phyloP scores from a whole-genome alignment of 2,888 invertebrate species.

The Meandrusa payeni region DNA sequence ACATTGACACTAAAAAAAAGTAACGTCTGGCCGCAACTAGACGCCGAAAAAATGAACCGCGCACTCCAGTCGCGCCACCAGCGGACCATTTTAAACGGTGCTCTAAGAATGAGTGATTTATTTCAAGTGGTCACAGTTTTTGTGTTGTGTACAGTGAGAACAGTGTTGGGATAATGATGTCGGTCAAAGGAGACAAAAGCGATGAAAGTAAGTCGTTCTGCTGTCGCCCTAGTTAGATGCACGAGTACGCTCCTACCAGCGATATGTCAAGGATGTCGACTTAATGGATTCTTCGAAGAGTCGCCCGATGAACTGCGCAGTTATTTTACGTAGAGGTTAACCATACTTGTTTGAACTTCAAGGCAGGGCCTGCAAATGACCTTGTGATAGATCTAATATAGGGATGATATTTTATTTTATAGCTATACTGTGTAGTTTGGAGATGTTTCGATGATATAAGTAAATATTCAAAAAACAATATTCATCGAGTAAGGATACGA shows the following conservation, averaged over 20 bases:
- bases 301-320: conserved; percentile 62
- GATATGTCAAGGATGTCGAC: conserved; percentile 59
- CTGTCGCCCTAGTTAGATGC: conserved; percentile 23
- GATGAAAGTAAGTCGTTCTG: conserved; percentile 48
- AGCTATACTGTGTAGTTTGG: no score
- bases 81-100: conserved; percentile 43
- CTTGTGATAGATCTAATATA: conserved; percentile 9
- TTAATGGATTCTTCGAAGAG: conserved; percentile 62
- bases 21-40: conserved; percentile 25
- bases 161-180: conserved; percentile 30
- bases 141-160: conserved; percentile 37
- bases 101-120: conserved; percentile 47
- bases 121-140: conserved; percentile 40
- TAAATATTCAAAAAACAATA: not conserved
- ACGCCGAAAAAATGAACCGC: conserved; percentile 22
- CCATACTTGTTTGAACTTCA: conserved; percentile 36
- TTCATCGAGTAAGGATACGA: not conserved
- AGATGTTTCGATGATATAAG: not conserved
- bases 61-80: conserved; percentile 22
- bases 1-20: conserved; percentile 23
- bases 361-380: conserved; percentile 10
- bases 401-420: conserved; percentile 3
- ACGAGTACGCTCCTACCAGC: conserved; percentile 43
- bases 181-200: conserved; percentile 29
- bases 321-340: conserved; percentile 48